Evolutionary conservation across 92 coral and sea anemone genomes (phyloP).

Genomic region (Umimayanthus kanabou): DNA sequence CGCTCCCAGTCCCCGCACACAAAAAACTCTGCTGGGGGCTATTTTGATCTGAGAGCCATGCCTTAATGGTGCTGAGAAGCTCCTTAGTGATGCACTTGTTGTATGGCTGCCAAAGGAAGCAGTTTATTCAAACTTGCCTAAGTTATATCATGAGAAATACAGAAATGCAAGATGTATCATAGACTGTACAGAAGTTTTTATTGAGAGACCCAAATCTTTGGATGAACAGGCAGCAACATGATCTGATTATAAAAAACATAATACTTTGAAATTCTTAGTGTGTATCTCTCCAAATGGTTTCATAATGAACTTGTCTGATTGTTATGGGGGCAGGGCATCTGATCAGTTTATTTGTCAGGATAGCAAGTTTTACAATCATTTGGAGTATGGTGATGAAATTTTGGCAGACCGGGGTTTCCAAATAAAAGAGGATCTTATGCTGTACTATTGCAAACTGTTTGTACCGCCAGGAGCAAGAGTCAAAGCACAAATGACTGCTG

Average conservation of each 20-base stretch:
- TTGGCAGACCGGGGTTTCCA: conserved; percentile 51
- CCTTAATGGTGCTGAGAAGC: too few relatives aligned
- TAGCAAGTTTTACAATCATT: conserved; percentile 40
- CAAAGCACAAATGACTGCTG: conserved; percentile 45
- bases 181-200: conserved; percentile 55
- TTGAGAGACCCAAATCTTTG: conserved; percentile 47
- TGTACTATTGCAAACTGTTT: conserved; percentile 28
- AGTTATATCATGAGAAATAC: conserved; percentile 43
- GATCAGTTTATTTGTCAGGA: conserved; percentile 33
- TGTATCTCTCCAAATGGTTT: conserved; percentile 46
- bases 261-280: conserved; percentile 48
- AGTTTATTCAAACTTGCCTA: conserved; percentile 42
- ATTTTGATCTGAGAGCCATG: too few relatives aligned
- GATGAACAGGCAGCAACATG: conserved; percentile 46
- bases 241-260: conserved; percentile 51
- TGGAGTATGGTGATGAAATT: conserved; percentile 47
- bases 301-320: conserved; percentile 40
- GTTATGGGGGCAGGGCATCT: conserved; percentile 52
- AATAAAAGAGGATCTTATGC: conserved; percentile 51
- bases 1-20: too few relatives aligned
- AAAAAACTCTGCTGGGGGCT: too few relatives aligned
- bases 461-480: conserved; percentile 49
- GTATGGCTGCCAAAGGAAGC: conserved; percentile 44
- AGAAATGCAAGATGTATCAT: conserved; percentile 38
- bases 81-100: conserved; percentile 41